phyloP scores from a whole-genome alignment of 2,888 invertebrate species.

The Hypomecis atomaria region DNA sequence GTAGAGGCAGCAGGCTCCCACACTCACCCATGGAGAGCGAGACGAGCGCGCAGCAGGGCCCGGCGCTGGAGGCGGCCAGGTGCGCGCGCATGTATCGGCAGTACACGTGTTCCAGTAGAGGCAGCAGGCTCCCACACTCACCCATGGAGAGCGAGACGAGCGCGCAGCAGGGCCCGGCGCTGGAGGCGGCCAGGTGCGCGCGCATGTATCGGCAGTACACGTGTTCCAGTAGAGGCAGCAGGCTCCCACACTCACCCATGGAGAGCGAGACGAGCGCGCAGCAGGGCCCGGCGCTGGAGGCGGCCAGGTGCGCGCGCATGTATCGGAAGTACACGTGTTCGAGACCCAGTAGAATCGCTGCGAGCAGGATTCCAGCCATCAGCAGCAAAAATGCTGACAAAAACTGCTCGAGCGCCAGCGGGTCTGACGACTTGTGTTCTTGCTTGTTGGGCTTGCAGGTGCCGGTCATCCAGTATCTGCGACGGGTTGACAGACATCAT shows the following conservation, averaged over 20 bases:
- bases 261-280: constrained; percentile 96
- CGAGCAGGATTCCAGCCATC: constrained; percentile 96
- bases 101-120: too few relatives aligned
- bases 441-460: constrained; percentile 96
- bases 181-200: neutral
- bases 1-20: too few relatives aligned
- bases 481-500: neutral
- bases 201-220: constrained; percentile 1
- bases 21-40: too few relatives aligned
- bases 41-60: too few relatives aligned
- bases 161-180: too few relatives aligned
- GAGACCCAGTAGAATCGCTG: constrained; percentile 92
- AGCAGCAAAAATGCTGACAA: constrained; percentile 98
- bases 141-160: too few relatives aligned
- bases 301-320: constrained; percentile 93
- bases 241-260: constrained; percentile 85
- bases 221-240: neutral
- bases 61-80: too few relatives aligned
- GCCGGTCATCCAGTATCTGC: constrained; percentile 98
- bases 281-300: constrained; percentile 95
- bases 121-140: too few relatives aligned
- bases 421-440: constrained; percentile 95
- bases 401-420: constrained; percentile 96
- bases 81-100: too few relatives aligned
- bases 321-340: constrained; percentile 99